phyloP scores from a whole-genome alignment of 2,888 invertebrate genomes.

The Drosophila mettleri region DNA sequence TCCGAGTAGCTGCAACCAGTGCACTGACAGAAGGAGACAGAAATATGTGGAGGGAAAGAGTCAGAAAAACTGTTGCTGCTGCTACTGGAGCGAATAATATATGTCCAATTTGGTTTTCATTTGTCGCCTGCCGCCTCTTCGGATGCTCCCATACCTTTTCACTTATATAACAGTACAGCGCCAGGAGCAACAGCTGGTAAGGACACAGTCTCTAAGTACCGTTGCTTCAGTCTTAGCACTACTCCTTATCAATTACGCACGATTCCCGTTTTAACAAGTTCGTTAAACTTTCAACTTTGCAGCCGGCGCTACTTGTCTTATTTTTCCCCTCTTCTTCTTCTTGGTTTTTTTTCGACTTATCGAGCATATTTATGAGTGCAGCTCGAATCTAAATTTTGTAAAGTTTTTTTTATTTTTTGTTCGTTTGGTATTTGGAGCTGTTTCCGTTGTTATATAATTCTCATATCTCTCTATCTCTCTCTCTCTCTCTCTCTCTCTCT shows the following conservation, averaged over 20 bases:
- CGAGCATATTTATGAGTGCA: conserved; percentile 65
- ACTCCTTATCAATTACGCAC: conserved; percentile 78
- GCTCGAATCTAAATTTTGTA: conserved; percentile 71
- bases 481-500: conserved; percentile 72
- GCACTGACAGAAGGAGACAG: conserved; percentile 10
- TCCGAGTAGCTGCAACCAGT: conserved; percentile 20
- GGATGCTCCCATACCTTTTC: neutral
- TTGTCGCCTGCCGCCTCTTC: conserved; percentile 30
- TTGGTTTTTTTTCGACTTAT: too few relatives aligned
- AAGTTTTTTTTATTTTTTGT: conserved; percentile 63
- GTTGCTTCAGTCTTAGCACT: conserved; percentile 35
- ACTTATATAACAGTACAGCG: conserved; percentile 33
- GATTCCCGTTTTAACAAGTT: conserved; percentile 81
- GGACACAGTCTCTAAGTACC: conserved; percentile 41
- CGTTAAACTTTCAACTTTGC: conserved; percentile 79
- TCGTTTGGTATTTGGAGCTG: conserved; percentile 27
- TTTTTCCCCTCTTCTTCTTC: neutral
- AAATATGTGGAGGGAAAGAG: neutral
- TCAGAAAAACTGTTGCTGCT: conserved; percentile 17
- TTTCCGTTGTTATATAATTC: conserved; percentile 43
- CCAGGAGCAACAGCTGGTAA: conserved; percentile 58
- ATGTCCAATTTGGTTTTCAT: conserved; percentile 66
- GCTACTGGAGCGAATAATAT: conserved; percentile 52
- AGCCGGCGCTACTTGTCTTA: conserved; percentile 35
- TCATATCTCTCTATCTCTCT: conserved; percentile 10